Evolutionary conservation across 2,797 vertebrate species (phyloP), one percentile per base, ranked within the genome.

Genomic region (Rhyacichthys aspro): DNA sequence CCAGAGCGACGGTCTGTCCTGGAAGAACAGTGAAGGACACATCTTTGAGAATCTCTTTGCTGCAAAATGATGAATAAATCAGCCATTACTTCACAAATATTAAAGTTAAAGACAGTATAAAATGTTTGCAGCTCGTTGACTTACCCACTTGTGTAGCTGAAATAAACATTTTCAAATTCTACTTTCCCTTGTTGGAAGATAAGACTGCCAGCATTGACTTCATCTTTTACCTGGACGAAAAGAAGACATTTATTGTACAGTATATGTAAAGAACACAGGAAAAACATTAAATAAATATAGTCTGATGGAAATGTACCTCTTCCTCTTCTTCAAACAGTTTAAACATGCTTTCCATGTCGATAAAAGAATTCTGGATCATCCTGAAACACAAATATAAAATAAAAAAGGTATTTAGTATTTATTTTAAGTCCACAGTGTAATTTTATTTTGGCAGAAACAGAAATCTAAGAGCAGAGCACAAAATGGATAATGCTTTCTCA

Each of bases 321-420:
- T 91, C 81, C 0, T 96, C 95, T 58, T 98, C 95, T 0, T 91
- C 86, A 15, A 99, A 95, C 49, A 99, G 93, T 5, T 95, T 89
- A 52, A 99, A 97, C 97, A 98, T 98, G 86, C 94, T 98, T 79
- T 99, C 97, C 97, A 99, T 99, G 85, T 99, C 97, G 2, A 99
- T 94, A 36, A 99, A 98, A 7, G 96, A 97, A 16, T 82, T 96
- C 87, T 99, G 97, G 87, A 99, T 99, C 88, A 98, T 94, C 86
- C 97, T 99, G 89, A 17, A 16, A 36, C 5, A 10, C 37, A 48
- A 43, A 43, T 36, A 11, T 23, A 50, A 19, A 1, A 19, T 8
- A 37, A 6, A 14, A 9, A 8, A 42, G 9, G 5, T n/a, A n/a
- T n/a, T n/a, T n/a, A n/a, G n/a, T n/a, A n/a, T n/a, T n/a, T n/a